Percentiles rank a stretch among this genome's conserved stretches.
Conservation (phyloP, 2,888 invertebrate genomes). For the Cistogaster globosa region DNA sequence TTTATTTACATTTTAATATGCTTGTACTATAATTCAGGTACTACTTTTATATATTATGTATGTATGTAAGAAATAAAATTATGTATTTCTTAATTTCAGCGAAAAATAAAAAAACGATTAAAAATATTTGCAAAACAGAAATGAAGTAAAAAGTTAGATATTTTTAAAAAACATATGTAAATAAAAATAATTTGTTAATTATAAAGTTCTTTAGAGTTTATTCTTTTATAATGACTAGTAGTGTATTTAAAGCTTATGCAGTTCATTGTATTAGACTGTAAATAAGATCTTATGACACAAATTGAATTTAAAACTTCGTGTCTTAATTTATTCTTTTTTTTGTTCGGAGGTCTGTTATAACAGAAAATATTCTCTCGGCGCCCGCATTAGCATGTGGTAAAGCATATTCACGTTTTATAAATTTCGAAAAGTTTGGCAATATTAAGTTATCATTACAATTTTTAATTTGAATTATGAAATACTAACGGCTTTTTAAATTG, state of each 20-base stretch:
- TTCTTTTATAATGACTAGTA: too few species aligned
- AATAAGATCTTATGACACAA: not conserved
- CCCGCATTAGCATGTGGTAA: slow-evolving; percentile 60
- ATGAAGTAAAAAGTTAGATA: too few species aligned
- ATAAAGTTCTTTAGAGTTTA: too few species aligned
- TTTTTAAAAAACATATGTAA: too few species aligned
- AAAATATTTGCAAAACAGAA: too few species aligned
- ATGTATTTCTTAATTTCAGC: too few species aligned
- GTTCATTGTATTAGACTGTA: slow-evolving; percentile 5
- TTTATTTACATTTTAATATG: too few species aligned
- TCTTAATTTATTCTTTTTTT: slow-evolving; percentile 57
- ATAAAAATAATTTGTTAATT: too few species aligned
- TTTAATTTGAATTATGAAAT: not conserved
- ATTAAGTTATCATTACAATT: slow-evolving; percentile 22
- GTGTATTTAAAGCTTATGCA: slow-evolving; percentile 11
- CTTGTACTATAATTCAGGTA: too few species aligned
- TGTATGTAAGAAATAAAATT: too few species aligned
- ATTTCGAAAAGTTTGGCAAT: slow-evolving; percentile 45
- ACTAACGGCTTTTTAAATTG: slow-evolving; percentile 67
- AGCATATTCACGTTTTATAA: slow-evolving; percentile 13
- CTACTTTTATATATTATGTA: too few species aligned
- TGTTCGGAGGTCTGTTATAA: slow-evolving; percentile 62
- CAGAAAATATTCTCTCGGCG: slow-evolving; percentile 62
- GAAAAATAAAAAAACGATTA: too few species aligned
- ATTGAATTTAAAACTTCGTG: slow-evolving; percentile 35